These are phyloP conservation scores for Euwallacea fornicatus DNA, from an alignment of 1,140 invertebrate species.

Conservation along the genomic window DNA sequence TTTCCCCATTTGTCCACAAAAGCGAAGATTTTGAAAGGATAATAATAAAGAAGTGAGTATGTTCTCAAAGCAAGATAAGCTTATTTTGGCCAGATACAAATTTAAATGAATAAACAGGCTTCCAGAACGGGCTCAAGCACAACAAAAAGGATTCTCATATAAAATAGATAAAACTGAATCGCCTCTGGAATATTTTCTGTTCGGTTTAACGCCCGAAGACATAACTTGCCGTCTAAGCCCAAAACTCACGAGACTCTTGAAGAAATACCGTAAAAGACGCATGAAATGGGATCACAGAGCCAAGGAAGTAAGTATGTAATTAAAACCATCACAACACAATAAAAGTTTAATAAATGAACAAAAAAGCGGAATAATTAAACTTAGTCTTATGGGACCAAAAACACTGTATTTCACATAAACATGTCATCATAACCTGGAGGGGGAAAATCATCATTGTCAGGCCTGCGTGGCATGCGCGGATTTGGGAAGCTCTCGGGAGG, in stretches of 20 bases:
- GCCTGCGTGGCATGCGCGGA: conserved; percentile 53
- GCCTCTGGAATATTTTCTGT: conserved; percentile 57
- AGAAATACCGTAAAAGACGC: conserved; percentile 56
- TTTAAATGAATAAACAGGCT: conserved; percentile 35
- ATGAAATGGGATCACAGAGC: conserved; percentile 53
- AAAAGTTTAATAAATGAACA: not conserved
- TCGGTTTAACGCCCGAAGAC: conserved; percentile 54
- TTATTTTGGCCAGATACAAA: not conserved
- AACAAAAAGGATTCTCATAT: conserved; percentile 33
- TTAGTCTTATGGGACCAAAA: not conserved
- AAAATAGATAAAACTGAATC: conserved; percentile 41
- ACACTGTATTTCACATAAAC: conserved; percentile 64
- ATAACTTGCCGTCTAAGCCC: conserved; percentile 54
- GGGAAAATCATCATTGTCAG: conserved; percentile 74
- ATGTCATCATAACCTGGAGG: conserved; percentile 75
- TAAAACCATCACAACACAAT: not conserved
- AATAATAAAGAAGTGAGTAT: not conserved
- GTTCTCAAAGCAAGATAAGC: not conserved
- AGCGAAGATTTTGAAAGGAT: not conserved
- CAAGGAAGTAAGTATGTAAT: conserved; percentile 52
- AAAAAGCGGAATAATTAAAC: not conserved
- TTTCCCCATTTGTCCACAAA: not conserved
- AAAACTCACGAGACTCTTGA: conserved; percentile 59
- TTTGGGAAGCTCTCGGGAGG: conserved; percentile 59
- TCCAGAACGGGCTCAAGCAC: conserved; percentile 41